A percentile compares a stretch with the other conserved stretches of the same genome.
phyloP scores from a whole-genome alignment of 2,888 invertebrate genomes.

The Globia sparganii region DNA sequence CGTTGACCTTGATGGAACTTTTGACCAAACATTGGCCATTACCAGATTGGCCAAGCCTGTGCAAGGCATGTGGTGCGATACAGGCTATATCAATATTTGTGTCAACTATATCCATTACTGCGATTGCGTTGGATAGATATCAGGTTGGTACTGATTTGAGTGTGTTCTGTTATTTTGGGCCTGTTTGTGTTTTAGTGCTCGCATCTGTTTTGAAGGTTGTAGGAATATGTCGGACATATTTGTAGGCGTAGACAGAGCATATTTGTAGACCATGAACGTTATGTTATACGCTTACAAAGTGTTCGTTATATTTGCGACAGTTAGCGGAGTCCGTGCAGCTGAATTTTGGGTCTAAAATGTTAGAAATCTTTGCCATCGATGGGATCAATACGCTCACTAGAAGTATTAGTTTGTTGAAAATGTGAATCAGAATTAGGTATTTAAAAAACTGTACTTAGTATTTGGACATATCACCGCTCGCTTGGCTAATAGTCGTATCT shows the following conservation, averaged over 20 bases:
- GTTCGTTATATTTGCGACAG: background rate
- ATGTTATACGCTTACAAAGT: no score
- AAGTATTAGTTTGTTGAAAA: background rate
- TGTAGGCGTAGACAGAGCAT: no score
- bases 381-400: background rate
- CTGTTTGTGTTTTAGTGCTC: background rate
- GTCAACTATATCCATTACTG: slow-evolving; percentile 97
- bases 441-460: background rate
- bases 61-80: slow-evolving; percentile 96
- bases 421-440: background rate
- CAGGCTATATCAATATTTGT: slow-evolving; percentile 98
- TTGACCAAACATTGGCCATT: slow-evolving; percentile 96
- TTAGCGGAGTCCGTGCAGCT: background rate
- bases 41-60: slow-evolving; percentile 94
- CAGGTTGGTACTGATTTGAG: slow-evolving; percentile 88
- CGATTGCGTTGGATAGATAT: slow-evolving; percentile 96
- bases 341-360: background rate
- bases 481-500: no score
- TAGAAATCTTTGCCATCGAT: background rate
- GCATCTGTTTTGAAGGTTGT: slow-evolving; percentile 3
- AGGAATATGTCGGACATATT: background rate
- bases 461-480: no score
- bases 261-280: background rate
- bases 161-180: slow-evolving; percentile 30
- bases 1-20: slow-evolving; percentile 96